Evolutionary conservation across 2,113 vertebrate species (phyloP).

Genomic region (Haemorhous mexicanus): DNA sequence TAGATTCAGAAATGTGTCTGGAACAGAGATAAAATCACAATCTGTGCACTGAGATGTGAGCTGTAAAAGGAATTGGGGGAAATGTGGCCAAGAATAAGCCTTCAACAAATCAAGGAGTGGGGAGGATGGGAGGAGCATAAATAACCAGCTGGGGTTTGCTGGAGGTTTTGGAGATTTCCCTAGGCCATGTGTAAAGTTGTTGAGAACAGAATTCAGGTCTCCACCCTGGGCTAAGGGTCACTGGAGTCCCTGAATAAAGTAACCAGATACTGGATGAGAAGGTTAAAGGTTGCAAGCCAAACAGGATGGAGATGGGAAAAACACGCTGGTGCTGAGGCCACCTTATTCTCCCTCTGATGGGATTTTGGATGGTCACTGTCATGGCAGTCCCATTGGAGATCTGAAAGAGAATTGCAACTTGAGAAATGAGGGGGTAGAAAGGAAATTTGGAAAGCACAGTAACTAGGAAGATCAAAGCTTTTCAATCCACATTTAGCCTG

Average conservation of each 20-base stretch:
- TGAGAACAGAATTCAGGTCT: not conserved
- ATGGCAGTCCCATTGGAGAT: not conserved
- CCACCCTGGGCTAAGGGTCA: not conserved
- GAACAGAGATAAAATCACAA: not conserved
- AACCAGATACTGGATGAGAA: conserved; percentile 13
- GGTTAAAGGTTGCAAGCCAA: not conserved
- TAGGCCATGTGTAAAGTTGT: not conserved
- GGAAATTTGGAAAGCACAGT: not conserved
- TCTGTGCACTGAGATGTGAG: fast-evolving
- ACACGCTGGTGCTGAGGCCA: not conserved
- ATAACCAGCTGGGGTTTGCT: not conserved
- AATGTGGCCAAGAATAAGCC: not conserved
- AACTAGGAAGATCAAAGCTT: not conserved
- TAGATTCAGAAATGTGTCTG: not conserved
- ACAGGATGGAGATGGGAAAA: not conserved
- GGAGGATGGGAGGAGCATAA: not conserved
- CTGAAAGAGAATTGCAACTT: not conserved
- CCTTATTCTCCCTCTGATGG: not conserved
- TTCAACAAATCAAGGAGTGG: not conserved
- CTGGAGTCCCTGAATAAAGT: not conserved
- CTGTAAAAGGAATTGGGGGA: not conserved
- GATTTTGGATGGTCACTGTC: not conserved
- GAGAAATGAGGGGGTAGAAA: not conserved
- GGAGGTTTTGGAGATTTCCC: not conserved
- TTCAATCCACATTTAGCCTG: not conserved